These are phyloP conservation scores for Cariama cristata DNA, from an alignment of 2,113 vertebrate genomes.

Conservation along the genomic window DNA sequence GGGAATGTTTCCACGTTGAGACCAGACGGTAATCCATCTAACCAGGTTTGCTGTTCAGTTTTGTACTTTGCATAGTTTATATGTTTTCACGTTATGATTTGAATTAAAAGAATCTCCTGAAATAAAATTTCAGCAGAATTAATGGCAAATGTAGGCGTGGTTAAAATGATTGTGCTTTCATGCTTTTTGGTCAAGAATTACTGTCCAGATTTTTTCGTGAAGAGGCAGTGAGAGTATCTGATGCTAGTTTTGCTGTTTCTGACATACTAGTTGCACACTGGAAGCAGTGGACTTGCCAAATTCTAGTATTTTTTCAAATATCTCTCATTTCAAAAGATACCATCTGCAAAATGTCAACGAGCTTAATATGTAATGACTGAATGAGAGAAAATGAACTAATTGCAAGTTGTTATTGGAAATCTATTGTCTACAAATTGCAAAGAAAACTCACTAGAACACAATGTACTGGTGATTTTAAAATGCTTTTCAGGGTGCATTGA, in stretches of 20 bases:
- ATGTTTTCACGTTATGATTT: not conserved
- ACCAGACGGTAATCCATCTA: not conserved
- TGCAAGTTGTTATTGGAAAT: conserved; percentile 76
- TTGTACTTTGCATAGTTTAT: not conserved
- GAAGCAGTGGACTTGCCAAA: not conserved
- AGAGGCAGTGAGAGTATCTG: not conserved
- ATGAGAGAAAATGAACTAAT: conserved; percentile 74
- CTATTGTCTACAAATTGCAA: conserved; percentile 71
- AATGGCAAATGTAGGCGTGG: not conserved
- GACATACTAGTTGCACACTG: rapidly evolving
- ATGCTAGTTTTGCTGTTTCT: not conserved
- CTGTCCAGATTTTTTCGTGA: not conserved
- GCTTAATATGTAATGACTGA: conserved; percentile 34
- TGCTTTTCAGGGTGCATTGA: not conserved
- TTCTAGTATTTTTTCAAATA: not conserved
- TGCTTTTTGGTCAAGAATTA: not conserved
- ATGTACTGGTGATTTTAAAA: not conserved
- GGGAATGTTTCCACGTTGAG: not conserved
- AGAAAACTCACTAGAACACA: conserved; percentile 60
- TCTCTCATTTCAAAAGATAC: conserved; percentile 56
- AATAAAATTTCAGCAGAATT: not conserved
- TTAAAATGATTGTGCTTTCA: not conserved
- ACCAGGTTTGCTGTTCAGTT: not conserved
- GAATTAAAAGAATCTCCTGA: not conserved
- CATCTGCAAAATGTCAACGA: conserved; percentile 45